phyloP scores from a whole-genome alignment of 1,140 invertebrate genomes.

The Hyposmocoma kahamanoa region DNA sequence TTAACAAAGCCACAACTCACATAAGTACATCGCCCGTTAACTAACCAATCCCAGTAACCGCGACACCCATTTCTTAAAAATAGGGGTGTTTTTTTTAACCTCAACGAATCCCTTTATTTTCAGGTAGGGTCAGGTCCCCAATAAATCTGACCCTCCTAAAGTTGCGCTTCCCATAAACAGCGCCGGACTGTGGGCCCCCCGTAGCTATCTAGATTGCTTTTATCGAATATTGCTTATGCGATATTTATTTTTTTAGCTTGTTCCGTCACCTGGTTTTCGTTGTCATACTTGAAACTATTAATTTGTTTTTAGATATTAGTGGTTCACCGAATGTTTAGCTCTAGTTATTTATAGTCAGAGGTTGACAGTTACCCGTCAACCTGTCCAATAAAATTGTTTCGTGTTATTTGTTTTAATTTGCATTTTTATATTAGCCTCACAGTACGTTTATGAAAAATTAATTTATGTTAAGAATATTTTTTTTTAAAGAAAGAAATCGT shows the following conservation, averaged over 20 bases:
- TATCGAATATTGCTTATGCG: slow-evolving; percentile 47
- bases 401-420: too few species aligned
- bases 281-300: too few species aligned
- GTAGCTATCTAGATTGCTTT: slow-evolving; percentile 49
- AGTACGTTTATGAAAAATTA: too few species aligned
- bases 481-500: too few species aligned
- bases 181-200: slow-evolving; percentile 28
- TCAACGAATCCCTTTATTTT: slow-evolving; percentile 21
- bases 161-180: slow-evolving; percentile 43
- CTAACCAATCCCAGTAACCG: background rate
- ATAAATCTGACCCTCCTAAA: slow-evolving; percentile 50
- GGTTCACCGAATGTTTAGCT: background rate
- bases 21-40: background rate
- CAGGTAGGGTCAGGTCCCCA: slow-evolving; percentile 30
- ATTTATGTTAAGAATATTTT: too few species aligned
- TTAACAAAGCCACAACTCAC: background rate
- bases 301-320: background rate
- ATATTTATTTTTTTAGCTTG: slow-evolving; percentile 36
- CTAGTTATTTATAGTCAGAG: background rate
- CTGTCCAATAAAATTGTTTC: too few species aligned
- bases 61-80: background rate
- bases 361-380: too few species aligned
- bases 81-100: slow-evolving; percentile 21
- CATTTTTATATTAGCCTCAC: too few species aligned
- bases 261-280: too few species aligned